Percentiles rank a stretch among this genome's conserved stretches.
These are phyloP conservation scores for Thamnaconus septentrionalis DNA, from an alignment of 2,113 vertebrate genomes.

Conservation along the genomic window DNA sequence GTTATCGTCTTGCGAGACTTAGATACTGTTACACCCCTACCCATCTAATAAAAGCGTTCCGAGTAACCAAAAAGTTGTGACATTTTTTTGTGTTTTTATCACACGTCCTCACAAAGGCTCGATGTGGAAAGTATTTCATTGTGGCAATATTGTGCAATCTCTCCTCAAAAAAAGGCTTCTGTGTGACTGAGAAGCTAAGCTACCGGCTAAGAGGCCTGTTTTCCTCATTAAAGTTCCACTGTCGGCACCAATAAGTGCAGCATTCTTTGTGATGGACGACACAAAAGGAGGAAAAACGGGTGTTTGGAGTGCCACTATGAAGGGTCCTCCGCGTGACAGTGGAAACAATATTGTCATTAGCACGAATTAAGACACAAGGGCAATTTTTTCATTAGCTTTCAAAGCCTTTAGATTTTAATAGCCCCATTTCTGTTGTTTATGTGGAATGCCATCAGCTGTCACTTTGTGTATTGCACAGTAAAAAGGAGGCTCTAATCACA, in stretches of 20 bases:
- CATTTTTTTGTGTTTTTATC: too few relatives aligned
- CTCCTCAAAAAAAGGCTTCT: too few relatives aligned
- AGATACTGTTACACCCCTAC: too few relatives aligned
- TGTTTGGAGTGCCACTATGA: constrained; percentile 16
- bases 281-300: constrained; percentile 21
- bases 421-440: constrained; percentile 46
- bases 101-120: too few relatives aligned
- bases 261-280: neutral
- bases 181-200: too few relatives aligned
- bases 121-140: too few relatives aligned
- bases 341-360: constrained; percentile 52
- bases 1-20: too few relatives aligned
- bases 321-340: constrained; percentile 32
- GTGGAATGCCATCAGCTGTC: constrained; percentile 49
- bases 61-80: too few relatives aligned
- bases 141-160: too few relatives aligned
- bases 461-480: constrained; percentile 33
- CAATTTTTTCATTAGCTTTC: constrained; percentile 49
- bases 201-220: too few relatives aligned
- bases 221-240: neutral
- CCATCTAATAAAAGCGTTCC: too few relatives aligned
- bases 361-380: constrained; percentile 54
- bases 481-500: constrained; percentile 40
- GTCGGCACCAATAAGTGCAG: neutral
- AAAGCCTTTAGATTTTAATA: constrained; percentile 46